Evolutionary conservation across 1,140 invertebrate genomes (phyloP).

Genomic region (Diploscapter pachys): DNA sequence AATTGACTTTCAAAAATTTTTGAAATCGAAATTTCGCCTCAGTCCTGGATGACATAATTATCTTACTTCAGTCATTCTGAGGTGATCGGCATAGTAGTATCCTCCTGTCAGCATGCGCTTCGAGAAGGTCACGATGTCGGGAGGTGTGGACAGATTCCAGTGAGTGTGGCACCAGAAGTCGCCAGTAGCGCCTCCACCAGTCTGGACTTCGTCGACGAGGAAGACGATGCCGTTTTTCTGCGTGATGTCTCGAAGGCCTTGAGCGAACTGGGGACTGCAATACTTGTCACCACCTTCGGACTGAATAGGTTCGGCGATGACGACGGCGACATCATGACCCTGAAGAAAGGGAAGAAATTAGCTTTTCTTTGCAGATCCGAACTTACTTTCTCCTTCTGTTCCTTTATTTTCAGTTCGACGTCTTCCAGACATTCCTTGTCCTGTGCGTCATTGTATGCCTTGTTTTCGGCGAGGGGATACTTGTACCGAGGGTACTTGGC

Average conservation of each 20-base stretch:
- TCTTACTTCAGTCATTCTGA: conserved; percentile 67
- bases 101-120: conserved; percentile 97
- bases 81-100: conserved; percentile 77
- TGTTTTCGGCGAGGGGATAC: conserved; percentile 71
- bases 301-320: conserved; percentile 93
- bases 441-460: conserved; percentile 74
- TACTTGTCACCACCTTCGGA: conserved; percentile 95
- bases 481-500: conserved; percentile 74
- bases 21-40: background rate
- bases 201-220: conserved; percentile 71
- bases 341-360: background rate
- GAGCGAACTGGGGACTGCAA: conserved; percentile 86
- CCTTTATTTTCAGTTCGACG: conserved; percentile 67
- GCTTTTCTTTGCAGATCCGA: no score
- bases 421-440: conserved; percentile 72
- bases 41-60: conserved; percentile 56
- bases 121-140: conserved; percentile 93
- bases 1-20: no score
- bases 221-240: conserved; percentile 70
- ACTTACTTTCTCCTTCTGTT: conserved; percentile 67
- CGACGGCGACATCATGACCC: conserved; percentile 74
- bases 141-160: conserved; percentile 77
- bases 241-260: conserved; percentile 73
- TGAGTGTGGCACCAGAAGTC: conserved; percentile 97
- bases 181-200: conserved; percentile 89